Evolutionary conservation across 2,797 vertebrate genomes (phyloP), one percentile per base, ranked within the genome.

Genomic region (Strix occidentalis): DNA sequence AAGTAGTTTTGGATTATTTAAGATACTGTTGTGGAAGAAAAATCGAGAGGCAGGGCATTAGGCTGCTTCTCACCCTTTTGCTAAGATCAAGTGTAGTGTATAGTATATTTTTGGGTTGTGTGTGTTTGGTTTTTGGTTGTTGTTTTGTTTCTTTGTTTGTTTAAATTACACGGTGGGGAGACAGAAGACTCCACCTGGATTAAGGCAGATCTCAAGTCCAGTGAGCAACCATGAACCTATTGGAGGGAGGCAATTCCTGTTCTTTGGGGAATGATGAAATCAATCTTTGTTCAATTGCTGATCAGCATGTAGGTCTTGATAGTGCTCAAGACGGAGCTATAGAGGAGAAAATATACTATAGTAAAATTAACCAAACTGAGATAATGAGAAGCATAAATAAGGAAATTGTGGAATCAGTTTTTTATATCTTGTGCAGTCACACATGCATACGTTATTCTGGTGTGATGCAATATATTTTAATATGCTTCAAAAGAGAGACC

Each of bases 221-320:
- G 63, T 69, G 29, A 68, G 18, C 51, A 64, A 14, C 28, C 1
- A 2, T 21, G 48, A 79, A 16, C 11, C 3, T 69, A 0, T 5
- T 48, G 46, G 37, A 65, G 18, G 61, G 11, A 46, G 29, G 23
- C 4, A 58, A 5, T 5, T 66, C 35, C 4, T 81, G 12, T 16
- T 82, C 7, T 56, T 66, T 50, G 31, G 9, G 51, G 26, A 66
- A 56, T 8, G 20, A 28, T 11, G 33, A 69, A 41, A 56, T 19
- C 2, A 0, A 5, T 51, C 29, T 48, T 1, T 1, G 39, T 80
- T 56, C 28, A 14, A 6, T 23, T 63, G 39, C 26, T 64, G n/a
- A 35, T 46, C n/a, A 45, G n/a, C 28, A 24, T 4, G 3, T 18
- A 33, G 16, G 19, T 60, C 53, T 60, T 50, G 33, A 11, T 7